These are phyloP conservation scores for Drosophila sproati DNA, from an alignment of 1,140 invertebrate genomes.

Conservation along the genomic window DNA sequence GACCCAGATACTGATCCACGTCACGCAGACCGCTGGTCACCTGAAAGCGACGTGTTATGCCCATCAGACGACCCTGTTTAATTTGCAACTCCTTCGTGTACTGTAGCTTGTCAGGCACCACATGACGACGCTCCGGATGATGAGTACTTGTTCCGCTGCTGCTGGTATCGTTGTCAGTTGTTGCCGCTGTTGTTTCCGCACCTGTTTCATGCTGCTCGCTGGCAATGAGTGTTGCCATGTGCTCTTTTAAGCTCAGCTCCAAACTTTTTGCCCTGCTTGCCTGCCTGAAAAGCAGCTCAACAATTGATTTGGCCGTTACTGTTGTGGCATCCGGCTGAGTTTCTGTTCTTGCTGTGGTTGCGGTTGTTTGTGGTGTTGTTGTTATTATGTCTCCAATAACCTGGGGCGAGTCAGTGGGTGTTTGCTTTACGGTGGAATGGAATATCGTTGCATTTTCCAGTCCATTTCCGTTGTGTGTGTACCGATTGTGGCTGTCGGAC, in stretches of 20 bases:
- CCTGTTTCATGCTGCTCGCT: conserved; percentile 29
- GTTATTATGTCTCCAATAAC: conserved; percentile 68
- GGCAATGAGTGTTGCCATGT: conserved; percentile 51
- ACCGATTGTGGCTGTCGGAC: conserved; percentile 1
- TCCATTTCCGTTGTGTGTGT: conserved; percentile 64
- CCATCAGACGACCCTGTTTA: conserved; percentile 86
- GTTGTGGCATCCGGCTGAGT: conserved; percentile 44
- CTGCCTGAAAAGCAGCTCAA: conserved; percentile 40
- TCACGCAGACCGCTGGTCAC: conserved; percentile 85
- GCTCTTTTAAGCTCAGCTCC: conserved; percentile 57
- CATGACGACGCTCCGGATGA: conserved; percentile 74
- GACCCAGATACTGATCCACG: conserved; percentile 89
- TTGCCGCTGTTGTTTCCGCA: conserved; percentile 19
- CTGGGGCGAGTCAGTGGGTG: conserved; percentile 11
- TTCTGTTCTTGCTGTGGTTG: conserved; percentile 19
- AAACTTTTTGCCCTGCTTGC: conserved; percentile 52
- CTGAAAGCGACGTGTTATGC: conserved; percentile 87
- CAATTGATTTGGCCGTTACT: conserved; percentile 49
- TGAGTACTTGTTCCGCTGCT: conserved; percentile 53
- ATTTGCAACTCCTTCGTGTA: conserved; percentile 85
- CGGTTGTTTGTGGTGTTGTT: conserved; percentile 22
- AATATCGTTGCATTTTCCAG: conserved; percentile 72
- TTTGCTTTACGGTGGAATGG: conserved; percentile 57
- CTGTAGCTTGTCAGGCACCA: conserved; percentile 78
- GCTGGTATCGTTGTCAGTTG: conserved; percentile 21